Conservation (phyloP, 2,888 invertebrate genomes). For the Chaetogeoica ovagalla region DNA sequence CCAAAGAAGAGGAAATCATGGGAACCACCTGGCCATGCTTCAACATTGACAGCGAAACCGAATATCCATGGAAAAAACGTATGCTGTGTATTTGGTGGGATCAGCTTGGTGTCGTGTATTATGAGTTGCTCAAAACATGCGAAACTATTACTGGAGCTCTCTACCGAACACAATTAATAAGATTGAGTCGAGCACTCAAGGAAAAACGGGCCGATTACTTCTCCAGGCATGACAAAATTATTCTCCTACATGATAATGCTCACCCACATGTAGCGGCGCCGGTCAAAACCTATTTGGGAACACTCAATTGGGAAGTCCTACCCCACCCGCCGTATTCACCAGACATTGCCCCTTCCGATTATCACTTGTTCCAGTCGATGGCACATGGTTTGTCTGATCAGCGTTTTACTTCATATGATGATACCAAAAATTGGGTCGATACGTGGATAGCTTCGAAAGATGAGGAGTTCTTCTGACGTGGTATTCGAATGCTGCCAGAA, state of each 20-base stretch:
- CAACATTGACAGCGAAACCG: not conserved
- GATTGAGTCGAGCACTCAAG: conserved; percentile 10
- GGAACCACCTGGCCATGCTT: not conserved
- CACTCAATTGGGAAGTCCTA: too few relatives aligned
- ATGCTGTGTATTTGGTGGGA: conserved; percentile 24
- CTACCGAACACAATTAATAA: not conserved
- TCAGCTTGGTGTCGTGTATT: not conserved
- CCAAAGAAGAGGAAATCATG: not conserved
- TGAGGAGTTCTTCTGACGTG: conserved; percentile 50
- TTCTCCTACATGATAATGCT: not conserved
- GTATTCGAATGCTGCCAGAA: conserved; percentile 52
- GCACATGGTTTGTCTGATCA: conserved; percentile 46
- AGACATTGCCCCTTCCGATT: too few relatives aligned
- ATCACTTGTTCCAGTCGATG: too few relatives aligned
- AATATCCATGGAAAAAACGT: not conserved
- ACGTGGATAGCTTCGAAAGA: conserved; percentile 55
- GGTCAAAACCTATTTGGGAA: too few relatives aligned
- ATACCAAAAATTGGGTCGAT: conserved; percentile 55
- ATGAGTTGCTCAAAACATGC: not conserved
- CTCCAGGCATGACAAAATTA: not conserved
- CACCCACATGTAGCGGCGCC: not conserved
- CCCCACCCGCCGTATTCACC: too few relatives aligned
- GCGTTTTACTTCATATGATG: conserved; percentile 55
- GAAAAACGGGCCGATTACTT: not conserved
- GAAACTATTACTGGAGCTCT: not conserved